A percentile compares a stretch with the other conserved stretches of the same genome.
Conservation (phyloP, 2,797 vertebrate species). For the Kryptolebias ocellatus region DNA sequence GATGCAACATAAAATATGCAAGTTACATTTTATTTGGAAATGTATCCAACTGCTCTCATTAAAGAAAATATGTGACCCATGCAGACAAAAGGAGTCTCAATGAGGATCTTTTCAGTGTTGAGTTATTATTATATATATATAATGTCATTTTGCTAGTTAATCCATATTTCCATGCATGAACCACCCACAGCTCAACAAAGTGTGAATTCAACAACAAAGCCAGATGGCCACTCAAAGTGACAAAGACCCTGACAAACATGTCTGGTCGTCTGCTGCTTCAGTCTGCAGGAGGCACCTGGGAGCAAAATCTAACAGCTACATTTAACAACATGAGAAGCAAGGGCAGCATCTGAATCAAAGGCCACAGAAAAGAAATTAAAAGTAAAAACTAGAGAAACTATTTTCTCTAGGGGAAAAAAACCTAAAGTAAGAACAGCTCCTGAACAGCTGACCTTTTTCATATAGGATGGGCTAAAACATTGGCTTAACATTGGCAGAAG, state of each 20-base stretch:
- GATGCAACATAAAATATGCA: conserved; percentile 48
- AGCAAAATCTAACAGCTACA: conserved; percentile 49
- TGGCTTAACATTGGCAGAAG: neutral
- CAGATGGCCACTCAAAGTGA: conserved; percentile 29
- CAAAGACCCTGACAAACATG: conserved; percentile 42
- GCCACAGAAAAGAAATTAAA: neutral
- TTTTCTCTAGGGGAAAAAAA: too few species aligned
- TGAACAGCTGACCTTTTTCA: too few species aligned
- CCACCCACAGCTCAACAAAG: conserved; percentile 19
- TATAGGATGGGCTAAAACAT: too few species aligned
- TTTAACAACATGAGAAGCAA: conserved; percentile 47
- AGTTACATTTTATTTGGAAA: conserved; percentile 44
- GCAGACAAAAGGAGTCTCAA: too few species aligned
- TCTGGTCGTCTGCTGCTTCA: conserved; percentile 56
- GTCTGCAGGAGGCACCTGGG: conserved; percentile 38
- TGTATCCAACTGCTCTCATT: conserved; percentile 47
- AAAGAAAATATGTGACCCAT: neutral
- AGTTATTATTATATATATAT: too few species aligned
- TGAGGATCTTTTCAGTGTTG: too few species aligned
- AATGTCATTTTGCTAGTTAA: too few species aligned
- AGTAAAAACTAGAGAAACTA: too few species aligned
- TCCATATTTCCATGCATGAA: too few species aligned
- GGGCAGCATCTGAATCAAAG: conserved; percentile 33
- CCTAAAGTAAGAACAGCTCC: too few species aligned
- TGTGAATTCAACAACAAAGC: conserved; percentile 46